Conservation (phyloP, 23 tunicate species). For the Ciona savignyi region DNA sequence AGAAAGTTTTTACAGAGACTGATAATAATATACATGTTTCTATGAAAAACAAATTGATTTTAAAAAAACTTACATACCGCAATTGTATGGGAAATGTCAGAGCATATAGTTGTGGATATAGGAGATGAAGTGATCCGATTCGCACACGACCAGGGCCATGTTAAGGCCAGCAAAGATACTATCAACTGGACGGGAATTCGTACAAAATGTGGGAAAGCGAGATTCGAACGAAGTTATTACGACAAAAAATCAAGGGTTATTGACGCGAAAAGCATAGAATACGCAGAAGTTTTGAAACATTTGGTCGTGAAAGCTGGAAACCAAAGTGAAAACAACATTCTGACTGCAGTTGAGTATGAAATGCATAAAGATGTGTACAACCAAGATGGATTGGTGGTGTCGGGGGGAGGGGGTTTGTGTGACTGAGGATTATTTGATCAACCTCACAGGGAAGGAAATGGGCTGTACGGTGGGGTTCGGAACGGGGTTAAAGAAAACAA, state of each 20-base stretch:
- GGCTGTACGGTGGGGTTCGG: background rate
- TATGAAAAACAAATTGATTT: too few relatives aligned
- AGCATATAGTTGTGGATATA: conserved; percentile 17
- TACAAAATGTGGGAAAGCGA: conserved; percentile 10
- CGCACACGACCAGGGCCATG: conserved; percentile 64
- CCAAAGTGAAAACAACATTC: background rate
- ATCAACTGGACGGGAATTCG: conserved; percentile 47
- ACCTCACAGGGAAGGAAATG: background rate
- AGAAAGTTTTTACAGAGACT: too few relatives aligned
- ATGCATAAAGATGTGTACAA: background rate
- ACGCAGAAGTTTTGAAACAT: conserved; percentile 1
- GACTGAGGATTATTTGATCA: conserved; percentile 7
- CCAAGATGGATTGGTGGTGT: background rate
- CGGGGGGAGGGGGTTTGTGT: background rate
- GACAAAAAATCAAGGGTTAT: background rate
- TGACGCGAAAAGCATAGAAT: background rate
- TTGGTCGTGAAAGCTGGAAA: conserved; percentile 3
- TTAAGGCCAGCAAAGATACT: conserved; percentile 38
- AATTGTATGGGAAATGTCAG: background rate
- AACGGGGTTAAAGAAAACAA: background rate
- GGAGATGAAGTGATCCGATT: conserved; percentile 41
- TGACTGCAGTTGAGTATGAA: conserved; percentile 4
- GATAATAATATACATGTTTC: too few relatives aligned
- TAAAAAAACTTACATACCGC: too few relatives aligned
- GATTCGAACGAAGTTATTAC: conserved; percentile 14